Evolutionary conservation across 2,797 vertebrate species (phyloP).

Genomic region (Natrix natrix): DNA sequence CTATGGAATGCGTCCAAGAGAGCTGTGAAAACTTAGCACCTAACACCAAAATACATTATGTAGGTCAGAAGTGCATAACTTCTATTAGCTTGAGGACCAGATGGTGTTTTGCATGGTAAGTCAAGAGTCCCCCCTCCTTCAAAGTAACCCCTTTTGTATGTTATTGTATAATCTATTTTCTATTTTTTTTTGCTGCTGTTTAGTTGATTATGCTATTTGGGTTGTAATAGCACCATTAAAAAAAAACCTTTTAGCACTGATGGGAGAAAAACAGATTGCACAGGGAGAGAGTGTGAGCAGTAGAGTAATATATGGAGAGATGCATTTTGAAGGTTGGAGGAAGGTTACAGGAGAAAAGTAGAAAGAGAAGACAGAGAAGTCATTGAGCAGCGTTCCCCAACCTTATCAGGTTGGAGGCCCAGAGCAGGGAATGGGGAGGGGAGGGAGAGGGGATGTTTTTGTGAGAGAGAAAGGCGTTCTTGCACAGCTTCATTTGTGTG

Average conservation of each 20-base stretch:
- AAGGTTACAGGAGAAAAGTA: not conserved
- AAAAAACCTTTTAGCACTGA: not conserved
- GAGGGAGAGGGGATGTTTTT: not conserved
- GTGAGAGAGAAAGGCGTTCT: not conserved
- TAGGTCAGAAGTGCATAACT: not conserved
- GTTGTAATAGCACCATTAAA: not conserved
- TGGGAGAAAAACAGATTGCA: not conserved
- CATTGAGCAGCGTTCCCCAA: not conserved
- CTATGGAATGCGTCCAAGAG: not conserved
- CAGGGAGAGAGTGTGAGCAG: not conserved
- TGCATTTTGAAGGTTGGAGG: not conserved
- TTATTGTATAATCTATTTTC: not conserved
- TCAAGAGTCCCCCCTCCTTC: not conserved
- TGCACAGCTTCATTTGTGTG: not conserved
- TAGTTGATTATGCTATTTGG: not conserved
- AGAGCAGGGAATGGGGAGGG: not conserved
- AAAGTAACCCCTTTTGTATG: not conserved
- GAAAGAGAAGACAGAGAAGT: not conserved
- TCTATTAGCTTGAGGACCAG: not conserved
- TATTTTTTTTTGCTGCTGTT: not conserved
- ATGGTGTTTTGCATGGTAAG: not conserved
- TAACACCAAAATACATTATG: not conserved
- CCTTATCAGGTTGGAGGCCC: not conserved
- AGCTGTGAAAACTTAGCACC: not conserved
- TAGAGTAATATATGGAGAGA: not conserved